A percentile compares a stretch with the other conserved stretches of the same genome.
phyloP scores from a whole-genome alignment of 2,797 vertebrate species.

The Sibirionetta formosa region DNA sequence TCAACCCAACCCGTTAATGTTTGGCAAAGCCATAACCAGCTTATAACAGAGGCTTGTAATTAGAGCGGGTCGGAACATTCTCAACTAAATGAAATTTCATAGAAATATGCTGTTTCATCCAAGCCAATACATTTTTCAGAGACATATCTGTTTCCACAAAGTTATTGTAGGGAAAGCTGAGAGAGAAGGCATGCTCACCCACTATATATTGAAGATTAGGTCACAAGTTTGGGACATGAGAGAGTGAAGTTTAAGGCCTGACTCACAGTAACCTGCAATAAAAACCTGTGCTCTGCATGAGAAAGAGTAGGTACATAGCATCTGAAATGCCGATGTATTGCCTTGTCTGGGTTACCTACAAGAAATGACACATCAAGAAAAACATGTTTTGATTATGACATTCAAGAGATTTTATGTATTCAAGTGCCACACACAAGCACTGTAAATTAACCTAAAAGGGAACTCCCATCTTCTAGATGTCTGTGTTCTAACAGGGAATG shows the following conservation, averaged over 20 bases:
- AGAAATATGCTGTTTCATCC: background rate
- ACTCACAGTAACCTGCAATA: background rate
- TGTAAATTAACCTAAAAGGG: background rate
- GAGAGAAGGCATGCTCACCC: background rate
- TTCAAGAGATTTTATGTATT: background rate
- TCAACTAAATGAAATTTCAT: slow-evolving; percentile 58
- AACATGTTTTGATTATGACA: background rate
- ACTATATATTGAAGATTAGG: slow-evolving; percentile 1
- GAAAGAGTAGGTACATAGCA: background rate
- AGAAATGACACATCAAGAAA: background rate
- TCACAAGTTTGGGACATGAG: background rate
- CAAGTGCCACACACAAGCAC: background rate
- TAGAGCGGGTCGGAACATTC: background rate
- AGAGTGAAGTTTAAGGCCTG: background rate
- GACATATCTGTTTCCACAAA: slow-evolving; percentile 33
- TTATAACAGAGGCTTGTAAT: slow-evolving; percentile 38
- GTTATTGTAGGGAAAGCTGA: slow-evolving; percentile 24
- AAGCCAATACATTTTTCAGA: slow-evolving; percentile 47
- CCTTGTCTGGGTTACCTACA: background rate
- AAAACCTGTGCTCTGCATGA: background rate
- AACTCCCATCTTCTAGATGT: background rate
- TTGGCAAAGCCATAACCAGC: slow-evolving; percentile 12
- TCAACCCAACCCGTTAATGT: background rate
- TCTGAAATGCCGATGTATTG: background rate
- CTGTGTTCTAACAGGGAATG: background rate